Evolutionary conservation across 2,797 vertebrate genomes (phyloP), one percentile per base, ranked within the genome.

Genomic region (Rhinella marina): DNA sequence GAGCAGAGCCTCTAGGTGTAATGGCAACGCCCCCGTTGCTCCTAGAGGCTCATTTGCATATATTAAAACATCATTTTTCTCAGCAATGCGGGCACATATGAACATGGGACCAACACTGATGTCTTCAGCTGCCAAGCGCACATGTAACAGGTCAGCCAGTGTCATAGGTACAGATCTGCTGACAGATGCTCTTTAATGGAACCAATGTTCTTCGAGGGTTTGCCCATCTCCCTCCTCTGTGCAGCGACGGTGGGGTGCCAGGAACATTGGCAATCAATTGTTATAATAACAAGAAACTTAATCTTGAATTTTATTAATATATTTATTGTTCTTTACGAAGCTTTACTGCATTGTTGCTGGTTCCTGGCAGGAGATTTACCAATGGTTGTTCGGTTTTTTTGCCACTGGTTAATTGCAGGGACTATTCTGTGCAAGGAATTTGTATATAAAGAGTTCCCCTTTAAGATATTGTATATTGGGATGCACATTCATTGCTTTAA

Each of bases 401-500:
- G 79, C 29, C 77, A 11, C 8, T 80, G 79, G 32, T 12, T 48
- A 23, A 16, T 81, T 62, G 57, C 23, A 23, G 19, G n/a, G 17
- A 41, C 48, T 29, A 11, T 81, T 61, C 23, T 61, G 78, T 59
- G 27, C 56, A 41, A 57, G 29, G 17, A 81, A 41, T 21, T 10
- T 81, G 57, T 59, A 81, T 32, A 48, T 81, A 62, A n/a, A 25
- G 79, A 16, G 29, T 41, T 81, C 29, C 27, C 13, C 13, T 32
- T 64, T 32, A 23, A 57, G 25, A 13, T n/a, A 41, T 13, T 84
- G 68, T 59, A 73, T 72, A 52, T 73, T 59, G 32, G 29, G 19
- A 72, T 72, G 68, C 54, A 72, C 54, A 76, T 50, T 61, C 9
- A 59, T 59, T 84, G 54, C 23, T 84, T 61, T 75, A 75, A 32